Conservation (phyloP, 2,888 invertebrate genomes). For the Endomychus coccineus region DNA sequence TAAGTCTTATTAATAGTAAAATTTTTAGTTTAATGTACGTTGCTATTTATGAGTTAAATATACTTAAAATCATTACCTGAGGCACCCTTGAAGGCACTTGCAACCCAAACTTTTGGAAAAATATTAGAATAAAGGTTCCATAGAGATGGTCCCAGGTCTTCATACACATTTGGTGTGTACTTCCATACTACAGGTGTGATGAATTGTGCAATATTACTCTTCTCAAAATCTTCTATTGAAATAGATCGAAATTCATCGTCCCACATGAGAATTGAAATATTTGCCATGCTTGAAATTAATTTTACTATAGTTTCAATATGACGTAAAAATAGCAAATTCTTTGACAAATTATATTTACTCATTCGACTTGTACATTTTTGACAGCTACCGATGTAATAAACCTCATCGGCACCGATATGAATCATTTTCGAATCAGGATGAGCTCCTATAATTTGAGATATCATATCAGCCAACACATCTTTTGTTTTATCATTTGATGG, state of each 20-base stretch:
- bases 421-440: constrained; percentile 45
- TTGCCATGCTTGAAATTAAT: constrained; percentile 52
- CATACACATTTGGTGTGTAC: constrained; percentile 63
- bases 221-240: constrained; percentile 51
- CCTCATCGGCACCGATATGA: constrained; percentile 71
- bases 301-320: constrained; percentile 55
- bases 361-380: constrained; percentile 49
- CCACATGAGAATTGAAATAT: constrained; percentile 65
- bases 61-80: too few relatives aligned
- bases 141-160: constrained; percentile 44
- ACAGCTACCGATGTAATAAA: constrained; percentile 63
- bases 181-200: constrained; percentile 80
- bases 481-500: constrained; percentile 9
- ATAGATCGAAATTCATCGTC: constrained; percentile 71
- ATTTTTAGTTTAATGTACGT: too few relatives aligned
- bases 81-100: constrained; percentile 69
- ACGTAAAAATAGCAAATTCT: constrained; percentile 46
- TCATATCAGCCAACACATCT: constrained; percentile 8
- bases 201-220: constrained; percentile 54
- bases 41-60: too few relatives aligned
- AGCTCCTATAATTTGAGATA: constrained; percentile 33
- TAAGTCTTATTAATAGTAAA: too few relatives aligned
- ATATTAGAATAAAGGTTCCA: constrained; percentile 63
- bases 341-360: constrained; percentile 41
- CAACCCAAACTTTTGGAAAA: constrained; percentile 64